Evolutionary conservation across 2,113 vertebrate genomes (phyloP).

Genomic region (Chloropsis cyanopogon): DNA sequence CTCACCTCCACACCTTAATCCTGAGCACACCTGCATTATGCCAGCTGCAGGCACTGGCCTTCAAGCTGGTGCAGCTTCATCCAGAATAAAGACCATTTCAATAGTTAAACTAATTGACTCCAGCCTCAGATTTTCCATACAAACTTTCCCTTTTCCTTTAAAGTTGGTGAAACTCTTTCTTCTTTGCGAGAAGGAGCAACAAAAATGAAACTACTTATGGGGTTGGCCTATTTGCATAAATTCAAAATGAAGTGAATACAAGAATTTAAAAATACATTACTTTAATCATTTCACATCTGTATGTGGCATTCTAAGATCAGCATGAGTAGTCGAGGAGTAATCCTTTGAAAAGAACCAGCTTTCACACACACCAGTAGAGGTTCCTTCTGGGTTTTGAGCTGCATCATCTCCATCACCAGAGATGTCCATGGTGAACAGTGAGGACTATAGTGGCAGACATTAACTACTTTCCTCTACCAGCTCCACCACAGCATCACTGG

Average conservation of each 20-base stretch:
- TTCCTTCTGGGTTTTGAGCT: neutral
- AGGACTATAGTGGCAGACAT: neutral
- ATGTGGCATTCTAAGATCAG: neutral
- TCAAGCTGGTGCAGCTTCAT: neutral
- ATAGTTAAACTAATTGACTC: neutral
- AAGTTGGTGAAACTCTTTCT: neutral
- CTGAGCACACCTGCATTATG: neutral
- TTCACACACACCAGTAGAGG: no score
- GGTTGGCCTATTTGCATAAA: neutral
- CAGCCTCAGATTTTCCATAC: neutral
- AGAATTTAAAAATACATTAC: neutral
- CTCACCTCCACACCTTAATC: neutral
- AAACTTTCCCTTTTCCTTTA: neutral
- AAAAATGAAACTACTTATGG: neutral
- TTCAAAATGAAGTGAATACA: neutral
- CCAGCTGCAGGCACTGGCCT: neutral
- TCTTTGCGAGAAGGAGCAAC: neutral
- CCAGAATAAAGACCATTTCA: neutral
- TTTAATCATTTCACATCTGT: neutral
- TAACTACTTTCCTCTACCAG: neutral
- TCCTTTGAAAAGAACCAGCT: neutral
- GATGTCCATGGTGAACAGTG: fast-evolving
- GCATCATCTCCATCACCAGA: no score
- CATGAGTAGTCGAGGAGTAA: neutral
- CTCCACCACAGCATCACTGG: neutral